phyloP scores from a whole-genome alignment of 64 coral and sea anemone species.

The Pachyseris speciosa region DNA sequence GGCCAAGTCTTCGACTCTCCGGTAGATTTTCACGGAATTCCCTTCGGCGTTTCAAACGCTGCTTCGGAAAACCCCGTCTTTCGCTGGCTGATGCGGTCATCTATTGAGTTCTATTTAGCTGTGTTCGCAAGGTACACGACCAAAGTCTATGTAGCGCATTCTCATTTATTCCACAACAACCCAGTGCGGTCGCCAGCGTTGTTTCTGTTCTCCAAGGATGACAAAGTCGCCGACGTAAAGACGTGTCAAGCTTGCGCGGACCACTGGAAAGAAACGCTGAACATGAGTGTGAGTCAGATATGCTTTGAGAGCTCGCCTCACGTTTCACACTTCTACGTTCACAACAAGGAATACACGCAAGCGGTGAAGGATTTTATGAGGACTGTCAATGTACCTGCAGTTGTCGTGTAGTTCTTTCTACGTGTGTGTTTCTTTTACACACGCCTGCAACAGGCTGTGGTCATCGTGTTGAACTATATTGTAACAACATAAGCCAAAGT shows the following conservation, averaged over 20 bases:
- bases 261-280: constrained; percentile 59
- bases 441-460: no score
- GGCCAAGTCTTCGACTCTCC: constrained; percentile 96
- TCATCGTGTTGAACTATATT: no score
- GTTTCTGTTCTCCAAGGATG: constrained; percentile 88
- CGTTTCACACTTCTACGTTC: constrained; percentile 92
- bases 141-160: constrained; percentile 83
- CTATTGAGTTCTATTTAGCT: constrained; percentile 71
- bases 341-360: constrained; percentile 80
- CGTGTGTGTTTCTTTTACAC: no score
- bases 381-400: constrained; percentile 10
- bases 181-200: constrained; percentile 77
- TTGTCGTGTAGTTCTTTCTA: background rate
- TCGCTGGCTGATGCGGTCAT: constrained; percentile 55
- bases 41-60: constrained; percentile 87
- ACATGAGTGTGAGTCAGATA: constrained; percentile 65
- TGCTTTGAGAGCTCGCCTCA: constrained; percentile 93
- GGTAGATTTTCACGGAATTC: constrained; percentile 85
- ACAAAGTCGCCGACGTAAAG: constrained; percentile 68
- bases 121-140: constrained; percentile 64
- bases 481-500: no score
- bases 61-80: constrained; percentile 59
- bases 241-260: constrained; percentile 50
- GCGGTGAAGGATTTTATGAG: constrained; percentile 66
- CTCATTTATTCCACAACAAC: constrained; percentile 79